Conservation (phyloP, 2,113 vertebrate species). For the Terrapene triunguis region DNA sequence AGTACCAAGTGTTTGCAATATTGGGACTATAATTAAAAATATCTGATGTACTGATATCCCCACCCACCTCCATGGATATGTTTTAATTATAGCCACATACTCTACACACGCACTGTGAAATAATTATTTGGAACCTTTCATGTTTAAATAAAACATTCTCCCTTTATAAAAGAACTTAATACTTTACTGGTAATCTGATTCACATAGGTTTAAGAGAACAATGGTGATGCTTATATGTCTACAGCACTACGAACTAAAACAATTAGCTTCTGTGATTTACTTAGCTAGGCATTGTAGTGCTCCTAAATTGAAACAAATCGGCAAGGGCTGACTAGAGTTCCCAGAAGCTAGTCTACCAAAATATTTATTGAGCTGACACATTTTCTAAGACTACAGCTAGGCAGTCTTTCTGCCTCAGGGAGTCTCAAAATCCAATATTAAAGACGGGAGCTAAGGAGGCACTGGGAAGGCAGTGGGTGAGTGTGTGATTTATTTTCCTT, state of each 20-base stretch:
- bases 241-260: not conserved
- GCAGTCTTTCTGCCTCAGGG: not conserved
- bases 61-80: not conserved
- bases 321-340: not conserved
- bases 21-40: not conserved
- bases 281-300: not conserved
- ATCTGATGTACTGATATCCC: not conserved
- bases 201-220: not conserved
- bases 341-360: slow-evolving; percentile 41
- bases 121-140: not conserved
- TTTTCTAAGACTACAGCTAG: not conserved
- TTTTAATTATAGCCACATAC: not conserved
- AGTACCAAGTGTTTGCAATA: not conserved
- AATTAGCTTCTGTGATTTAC: not conserved
- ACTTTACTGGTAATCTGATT: not conserved
- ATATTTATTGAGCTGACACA: not conserved
- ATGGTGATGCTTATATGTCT: not conserved
- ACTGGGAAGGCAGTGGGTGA: not conserved
- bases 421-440: not conserved
- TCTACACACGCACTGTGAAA: not conserved
- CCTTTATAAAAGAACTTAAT: not conserved
- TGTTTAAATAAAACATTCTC: not conserved
- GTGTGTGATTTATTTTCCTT: not conserved
- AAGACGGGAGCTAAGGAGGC: not conserved
- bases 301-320: slow-evolving; percentile 41